Evolutionary conservation across 1,140 invertebrate species (phyloP).

Genomic region (Acromyrmex echinatior): DNA sequence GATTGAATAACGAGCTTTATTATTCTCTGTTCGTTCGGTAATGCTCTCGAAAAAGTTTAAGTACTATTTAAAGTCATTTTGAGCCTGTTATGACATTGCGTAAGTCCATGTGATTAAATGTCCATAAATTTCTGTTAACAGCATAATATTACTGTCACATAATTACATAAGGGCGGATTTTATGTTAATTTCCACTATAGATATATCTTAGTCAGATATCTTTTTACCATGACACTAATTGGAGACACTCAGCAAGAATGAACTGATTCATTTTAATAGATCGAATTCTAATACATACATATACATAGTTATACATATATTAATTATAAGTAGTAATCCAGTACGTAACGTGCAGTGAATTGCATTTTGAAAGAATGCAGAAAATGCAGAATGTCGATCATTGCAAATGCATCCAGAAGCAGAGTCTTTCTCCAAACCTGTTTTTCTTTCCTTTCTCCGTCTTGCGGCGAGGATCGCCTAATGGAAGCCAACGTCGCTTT

Average conservation of each 20-base stretch:
- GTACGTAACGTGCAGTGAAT: not conserved
- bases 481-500: constrained; percentile 56
- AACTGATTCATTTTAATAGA: not conserved
- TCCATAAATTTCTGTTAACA: constrained; percentile 23
- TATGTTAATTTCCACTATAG: not conserved
- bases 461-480: constrained; percentile 14
- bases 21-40: not conserved
- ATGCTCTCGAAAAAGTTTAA: not conserved
- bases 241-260: not conserved
- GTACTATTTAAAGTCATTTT: constrained; percentile 3
- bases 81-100: constrained; percentile 10
- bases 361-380: constrained; percentile 16
- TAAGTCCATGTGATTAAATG: constrained; percentile 23
- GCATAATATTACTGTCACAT: not conserved
- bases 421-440: constrained; percentile 11
- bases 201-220: not conserved
- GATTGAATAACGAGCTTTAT: constrained; percentile 45
- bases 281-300: not conserved
- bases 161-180: not conserved
- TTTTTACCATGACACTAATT: not conserved
- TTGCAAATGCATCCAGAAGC: constrained; percentile 15
- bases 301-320: too few species aligned
- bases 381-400: constrained; percentile 33
- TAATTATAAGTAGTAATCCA: not conserved
- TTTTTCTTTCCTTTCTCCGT: constrained; percentile 39